A percentile compares a stretch with the other conserved stretches of the same genome.
Evolutionary conservation across 2,888 invertebrate species (phyloP).

Genomic region (Syritta pipiens): DNA sequence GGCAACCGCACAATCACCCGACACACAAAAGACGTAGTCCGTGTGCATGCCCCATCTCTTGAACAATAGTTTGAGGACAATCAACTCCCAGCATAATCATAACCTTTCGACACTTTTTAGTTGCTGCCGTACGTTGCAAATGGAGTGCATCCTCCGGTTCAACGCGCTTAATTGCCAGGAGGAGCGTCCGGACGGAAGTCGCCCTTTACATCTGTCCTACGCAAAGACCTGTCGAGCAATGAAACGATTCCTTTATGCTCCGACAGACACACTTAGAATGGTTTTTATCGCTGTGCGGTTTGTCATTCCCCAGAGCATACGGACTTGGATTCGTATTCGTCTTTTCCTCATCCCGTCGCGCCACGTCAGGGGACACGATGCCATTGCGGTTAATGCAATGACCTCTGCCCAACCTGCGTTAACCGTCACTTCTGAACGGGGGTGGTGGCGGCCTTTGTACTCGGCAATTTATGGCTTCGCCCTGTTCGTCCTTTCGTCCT

Average conservation of each 20-base stretch:
- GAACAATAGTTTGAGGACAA: constrained; percentile 28
- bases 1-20: too few species aligned
- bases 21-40: too few species aligned
- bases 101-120: constrained; percentile 23
- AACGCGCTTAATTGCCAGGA: constrained; percentile 25
- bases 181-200: background rate
- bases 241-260: background rate
- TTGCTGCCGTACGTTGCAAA: constrained; percentile 7
- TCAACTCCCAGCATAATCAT: constrained; percentile 31
- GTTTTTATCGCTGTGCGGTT: background rate
- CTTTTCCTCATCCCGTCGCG: background rate
- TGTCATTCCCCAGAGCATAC: too few species aligned
- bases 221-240: background rate
- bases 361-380: too few species aligned
- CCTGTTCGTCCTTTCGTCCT: background rate
- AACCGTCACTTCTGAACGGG: constrained; percentile 11
- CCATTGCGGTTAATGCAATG: constrained; percentile 14
- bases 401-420: constrained; percentile 18
- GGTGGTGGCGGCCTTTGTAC: background rate
- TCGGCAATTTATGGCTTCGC: background rate
- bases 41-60: too few species aligned
- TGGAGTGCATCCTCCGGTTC: constrained; percentile 16
- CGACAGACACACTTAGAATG: background rate
- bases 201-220: background rate
- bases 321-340: too few species aligned